A percentile compares a stretch with the other conserved stretches of the same genome.
Evolutionary conservation across 2,113 vertebrate species (phyloP).

Genomic region (Bufo gargarizans): DNA sequence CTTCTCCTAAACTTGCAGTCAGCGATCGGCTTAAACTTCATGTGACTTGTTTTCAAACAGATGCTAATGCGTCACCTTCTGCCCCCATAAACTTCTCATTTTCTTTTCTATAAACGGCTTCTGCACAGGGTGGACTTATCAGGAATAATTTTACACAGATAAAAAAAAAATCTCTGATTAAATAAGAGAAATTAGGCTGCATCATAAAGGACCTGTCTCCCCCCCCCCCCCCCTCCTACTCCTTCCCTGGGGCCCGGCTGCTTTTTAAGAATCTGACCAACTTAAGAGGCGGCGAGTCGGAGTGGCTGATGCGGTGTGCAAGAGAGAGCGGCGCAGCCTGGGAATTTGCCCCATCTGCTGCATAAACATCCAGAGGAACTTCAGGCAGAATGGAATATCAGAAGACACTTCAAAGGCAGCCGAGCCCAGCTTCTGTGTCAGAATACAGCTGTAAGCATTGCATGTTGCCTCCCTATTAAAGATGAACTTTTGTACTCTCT

Average conservation of each 20-base stretch:
- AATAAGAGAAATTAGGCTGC: constrained; percentile 48
- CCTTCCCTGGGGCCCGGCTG: constrained; percentile 28
- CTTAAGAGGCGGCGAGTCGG: constrained; percentile 52
- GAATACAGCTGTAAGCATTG: constrained; percentile 70
- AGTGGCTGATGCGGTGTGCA: constrained; percentile 40
- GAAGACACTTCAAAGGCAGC: constrained; percentile 77
- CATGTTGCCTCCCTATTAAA: constrained; percentile 70
- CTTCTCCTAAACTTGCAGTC: not conserved
- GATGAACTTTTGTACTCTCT: constrained; percentile 73
- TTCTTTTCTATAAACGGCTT: constrained; percentile 68
- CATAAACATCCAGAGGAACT: constrained; percentile 76
- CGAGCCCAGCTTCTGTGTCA: constrained; percentile 72
- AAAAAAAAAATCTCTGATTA: constrained; percentile 59
- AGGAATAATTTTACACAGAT: constrained; percentile 68
- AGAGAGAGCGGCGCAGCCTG: constrained; percentile 56
- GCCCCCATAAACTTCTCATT: constrained; percentile 64
- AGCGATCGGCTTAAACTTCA: constrained; percentile 11
- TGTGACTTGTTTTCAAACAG: constrained; percentile 61
- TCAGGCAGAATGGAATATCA: constrained; percentile 81
- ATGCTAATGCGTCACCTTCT: constrained; percentile 65
- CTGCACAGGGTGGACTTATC: constrained; percentile 64
- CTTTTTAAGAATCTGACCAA: constrained; percentile 54
- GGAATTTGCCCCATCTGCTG: constrained; percentile 75
- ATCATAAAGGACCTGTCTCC: constrained; percentile 26
- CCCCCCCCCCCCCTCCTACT: not conserved